These are phyloP conservation scores for Poeciliopsis turrubarensis DNA, from an alignment of 2,113 vertebrate species.

Conservation along the genomic window DNA sequence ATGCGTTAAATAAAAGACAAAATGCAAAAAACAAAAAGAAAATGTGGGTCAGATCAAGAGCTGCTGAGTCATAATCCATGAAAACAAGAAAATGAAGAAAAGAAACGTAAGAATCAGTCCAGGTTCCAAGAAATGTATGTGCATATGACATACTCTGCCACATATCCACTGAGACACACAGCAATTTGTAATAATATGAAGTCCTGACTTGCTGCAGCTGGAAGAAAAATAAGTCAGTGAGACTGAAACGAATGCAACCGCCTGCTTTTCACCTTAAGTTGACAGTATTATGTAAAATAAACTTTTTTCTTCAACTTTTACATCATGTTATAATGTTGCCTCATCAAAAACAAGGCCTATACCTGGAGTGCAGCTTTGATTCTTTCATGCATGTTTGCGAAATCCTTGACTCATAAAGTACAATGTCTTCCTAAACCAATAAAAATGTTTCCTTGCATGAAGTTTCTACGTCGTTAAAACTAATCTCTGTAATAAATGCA, in stretches of 20 bases:
- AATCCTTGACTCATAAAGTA: too few relatives aligned
- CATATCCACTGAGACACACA: slow-evolving; percentile 20
- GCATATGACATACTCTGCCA: slow-evolving; percentile 6
- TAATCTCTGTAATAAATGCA: too few relatives aligned
- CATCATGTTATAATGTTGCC: too few relatives aligned
- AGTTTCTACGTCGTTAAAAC: too few relatives aligned
- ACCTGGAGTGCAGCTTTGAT: too few relatives aligned
- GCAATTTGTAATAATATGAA: slow-evolving; percentile 31
- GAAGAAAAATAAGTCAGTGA: slow-evolving; percentile 33
- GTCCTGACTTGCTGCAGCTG: slow-evolving; percentile 50
- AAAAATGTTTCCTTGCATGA: too few relatives aligned
- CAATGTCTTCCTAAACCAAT: too few relatives aligned
- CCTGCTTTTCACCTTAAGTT: slow-evolving; percentile 7
- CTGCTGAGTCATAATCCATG: slow-evolving; percentile 51
- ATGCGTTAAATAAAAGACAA: slow-evolving; percentile 6
- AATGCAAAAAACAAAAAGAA: neutral
- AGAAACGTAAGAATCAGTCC: slow-evolving; percentile 47
- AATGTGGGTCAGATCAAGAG: slow-evolving; percentile 56
- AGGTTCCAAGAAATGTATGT: slow-evolving; percentile 15
- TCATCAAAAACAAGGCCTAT: too few relatives aligned
- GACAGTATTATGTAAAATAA: neutral
- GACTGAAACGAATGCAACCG: slow-evolving; percentile 13
- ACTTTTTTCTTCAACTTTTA: too few relatives aligned
- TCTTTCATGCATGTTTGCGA: too few relatives aligned
- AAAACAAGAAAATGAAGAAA: slow-evolving; percentile 34